Base-by-base conservation (phyloP, 2,888 invertebrate species). In the Acanthacorydalis orientalis region DNA sequence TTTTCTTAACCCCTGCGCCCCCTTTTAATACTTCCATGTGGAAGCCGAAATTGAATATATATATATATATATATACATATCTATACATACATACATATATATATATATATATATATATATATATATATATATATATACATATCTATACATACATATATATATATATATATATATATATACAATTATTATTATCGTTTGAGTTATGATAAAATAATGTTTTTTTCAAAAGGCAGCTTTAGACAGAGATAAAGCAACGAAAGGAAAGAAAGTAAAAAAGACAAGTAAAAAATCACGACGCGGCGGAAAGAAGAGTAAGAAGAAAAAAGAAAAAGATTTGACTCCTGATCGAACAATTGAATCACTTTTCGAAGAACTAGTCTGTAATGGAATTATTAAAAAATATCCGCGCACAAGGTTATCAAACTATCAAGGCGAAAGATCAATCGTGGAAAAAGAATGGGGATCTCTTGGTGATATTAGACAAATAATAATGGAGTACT, bases 281-380 rank as follows among this genome's bases (percentile, higher is more conserved):
- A 81, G 80, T 52, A 89, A 89, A 57, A 78, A 86, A 67, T 72
- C 80, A 1, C 74, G 84, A 34, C 75, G 84, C 11, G 81, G 83
- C 31, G 84, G 85, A 0, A 92, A 92, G 57, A 93, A 93, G 59
- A 79, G 77, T 53, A 92, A 92, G 63, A 91, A 88, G 68, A 91
- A 89, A 64, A 91, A 90, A 64, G 91, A 92, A 59, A 93, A 93
- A 63, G 93, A 95, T 67, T 68, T 95, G 44, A 95, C 95, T 0
- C 87, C 87, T 1, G 93, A 95, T 60, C 74, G 92, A 61, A 85
- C 87, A 0, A 81, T 83, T 0, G 89, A 90, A 62, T 92, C 91
- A 0, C 68, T 96, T 3, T 91, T 90, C 60, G 92, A 95, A 64
- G 95, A 96, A 65, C 67, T 96, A 12, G 80, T 95, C 0, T 77